Base-by-base conservation (phyloP, 2,797 vertebrate species). In the Pachyuromys duprasi region DNA sequence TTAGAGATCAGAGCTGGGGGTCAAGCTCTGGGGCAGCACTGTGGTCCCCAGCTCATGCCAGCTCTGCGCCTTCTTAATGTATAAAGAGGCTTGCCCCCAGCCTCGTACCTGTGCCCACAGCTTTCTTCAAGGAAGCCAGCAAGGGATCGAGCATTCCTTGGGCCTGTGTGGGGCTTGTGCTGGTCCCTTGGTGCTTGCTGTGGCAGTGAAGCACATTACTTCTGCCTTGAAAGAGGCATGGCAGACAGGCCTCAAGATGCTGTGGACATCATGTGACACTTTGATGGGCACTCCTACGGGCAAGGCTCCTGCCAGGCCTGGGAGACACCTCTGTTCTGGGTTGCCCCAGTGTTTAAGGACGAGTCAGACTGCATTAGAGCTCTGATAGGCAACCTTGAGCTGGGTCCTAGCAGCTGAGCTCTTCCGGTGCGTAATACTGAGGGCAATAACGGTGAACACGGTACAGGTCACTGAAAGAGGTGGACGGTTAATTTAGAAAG, bases 1-100 rank as follows among this genome's bases (percentile, higher is more conserved):
- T 17, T 53, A 45, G 62, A 65, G 28, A 60, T 53, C 55, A 60
- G 7, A 42, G 31, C 5, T 9, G 24, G 70, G 55, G 45, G 63
- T 79, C 49, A 36, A 49, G 18, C 24, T 74, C 79, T 81, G 63
- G 72, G 42, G 6, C 0, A 20, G 22, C 36, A 6, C 18, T 42
- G 33, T 11, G 15, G 67, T 36, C 28, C 33, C n/a, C 12, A 3
- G 67, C 6, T 39, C 20, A 1, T 45, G 26, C 33, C 2, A 2
- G n/a, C 39, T 42, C 31, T 18, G 5, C 24, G 62, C 15, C 3
- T 57, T 8, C 3, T 28, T 31, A 39, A 24, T 15, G n/a, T 24
- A 31, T 31, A 33, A 13, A n/a, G n/a, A 45, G 26, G 5, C 0
- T 2, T 18, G 33, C 8, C 39, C 12, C 0, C 0, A 22, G 53